These are phyloP conservation scores for Trichoplusia ni DNA, from an alignment of 1,140 invertebrate species.

Conservation along the genomic window DNA sequence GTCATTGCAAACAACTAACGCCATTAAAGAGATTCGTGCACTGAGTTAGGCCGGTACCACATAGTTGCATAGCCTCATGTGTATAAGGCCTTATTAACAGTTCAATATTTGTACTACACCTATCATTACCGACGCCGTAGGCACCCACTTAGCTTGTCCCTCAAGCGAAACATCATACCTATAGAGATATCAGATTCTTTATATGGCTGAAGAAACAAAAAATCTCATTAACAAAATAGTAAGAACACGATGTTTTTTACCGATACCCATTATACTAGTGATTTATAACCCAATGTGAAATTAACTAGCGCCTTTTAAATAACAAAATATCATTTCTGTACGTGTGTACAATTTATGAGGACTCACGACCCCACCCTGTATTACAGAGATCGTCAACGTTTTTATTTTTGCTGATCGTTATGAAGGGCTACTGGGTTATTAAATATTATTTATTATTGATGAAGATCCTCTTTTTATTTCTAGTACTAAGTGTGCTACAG, in stretches of 20 bases:
- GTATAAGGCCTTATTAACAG: no score
- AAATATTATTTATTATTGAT: no score
- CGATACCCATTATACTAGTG: constrained; percentile 61
- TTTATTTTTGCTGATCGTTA: constrained; percentile 23
- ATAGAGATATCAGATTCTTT: not conserved
- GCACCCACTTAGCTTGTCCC: no score
- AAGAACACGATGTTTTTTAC: constrained; percentile 14
- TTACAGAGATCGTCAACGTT: constrained; percentile 27
- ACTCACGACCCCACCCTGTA: constrained; percentile 47
- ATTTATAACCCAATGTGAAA: constrained; percentile 67
- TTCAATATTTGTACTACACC: no score
- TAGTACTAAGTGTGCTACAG: no score
- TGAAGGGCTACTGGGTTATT: no score
- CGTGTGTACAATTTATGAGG: constrained; percentile 63
- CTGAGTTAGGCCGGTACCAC: no score
- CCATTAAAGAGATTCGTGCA: no score
- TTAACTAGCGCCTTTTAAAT: constrained; percentile 73
- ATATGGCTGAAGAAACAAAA: constrained; percentile 9
- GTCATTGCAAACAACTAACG: no score
- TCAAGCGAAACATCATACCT: not conserved
- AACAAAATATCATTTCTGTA: constrained; percentile 72
- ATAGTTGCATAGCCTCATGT: no score
- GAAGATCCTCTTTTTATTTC: no score
- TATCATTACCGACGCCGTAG: no score
- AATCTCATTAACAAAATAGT: constrained; percentile 35